Conservation (phyloP, 2,113 vertebrate genomes). For the Megaceryle maxima region DNA sequence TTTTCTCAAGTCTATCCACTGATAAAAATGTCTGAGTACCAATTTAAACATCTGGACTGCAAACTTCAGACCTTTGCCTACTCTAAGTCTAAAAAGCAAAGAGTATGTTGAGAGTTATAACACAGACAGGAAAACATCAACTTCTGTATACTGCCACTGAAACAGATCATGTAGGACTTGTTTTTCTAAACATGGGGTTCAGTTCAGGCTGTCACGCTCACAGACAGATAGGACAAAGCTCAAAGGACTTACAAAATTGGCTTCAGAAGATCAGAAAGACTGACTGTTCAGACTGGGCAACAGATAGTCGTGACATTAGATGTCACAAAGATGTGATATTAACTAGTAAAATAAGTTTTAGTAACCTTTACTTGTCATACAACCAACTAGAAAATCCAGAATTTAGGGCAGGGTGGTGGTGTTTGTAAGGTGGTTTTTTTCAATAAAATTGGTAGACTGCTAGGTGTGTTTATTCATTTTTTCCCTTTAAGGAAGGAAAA, state of each 20-base stretch:
- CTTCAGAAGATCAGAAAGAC: not conserved
- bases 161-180: not conserved
- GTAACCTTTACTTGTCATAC: not conserved
- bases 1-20: not conserved
- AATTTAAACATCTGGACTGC: not conserved
- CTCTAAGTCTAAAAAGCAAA: not conserved
- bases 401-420: fast-evolving
- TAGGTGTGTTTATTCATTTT: not conserved
- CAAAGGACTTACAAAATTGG: not conserved
- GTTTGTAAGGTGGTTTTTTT: not conserved
- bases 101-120: not conserved
- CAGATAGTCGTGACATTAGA: not conserved
- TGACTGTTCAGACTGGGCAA: not conserved
- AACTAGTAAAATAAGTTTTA: not conserved
- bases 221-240: not conserved
- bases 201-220: not conserved
- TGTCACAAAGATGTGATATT: not conserved
- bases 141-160: not conserved
- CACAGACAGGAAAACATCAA: not conserved
- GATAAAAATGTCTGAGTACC: not conserved
- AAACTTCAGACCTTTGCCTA: not conserved
- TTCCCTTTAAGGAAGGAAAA: not conserved
- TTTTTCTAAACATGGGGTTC: not conserved
- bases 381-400: not conserved
- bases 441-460: not conserved